Conservation (phyloP, 2,888 invertebrate genomes). For the Troides aeacus region DNA sequence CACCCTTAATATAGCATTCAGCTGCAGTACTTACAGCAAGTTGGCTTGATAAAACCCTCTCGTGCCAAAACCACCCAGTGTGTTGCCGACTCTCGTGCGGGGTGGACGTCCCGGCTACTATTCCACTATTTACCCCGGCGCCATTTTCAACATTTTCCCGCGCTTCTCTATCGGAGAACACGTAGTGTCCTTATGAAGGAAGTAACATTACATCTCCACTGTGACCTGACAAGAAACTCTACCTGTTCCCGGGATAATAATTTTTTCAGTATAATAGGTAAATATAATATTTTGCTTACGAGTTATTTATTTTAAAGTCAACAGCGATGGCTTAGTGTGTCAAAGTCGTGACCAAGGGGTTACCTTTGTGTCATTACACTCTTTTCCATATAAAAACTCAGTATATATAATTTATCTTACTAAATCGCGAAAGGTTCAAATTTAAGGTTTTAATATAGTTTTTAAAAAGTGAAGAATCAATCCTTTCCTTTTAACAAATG, state of each 20-base stretch:
- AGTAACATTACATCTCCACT: constrained; percentile 53
- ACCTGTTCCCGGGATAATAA: constrained; percentile 64
- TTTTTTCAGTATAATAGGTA: constrained; percentile 69
- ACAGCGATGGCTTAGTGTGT: not conserved
- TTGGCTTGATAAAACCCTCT: constrained; percentile 47
- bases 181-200: constrained; percentile 69
- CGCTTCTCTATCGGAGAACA: constrained; percentile 41
- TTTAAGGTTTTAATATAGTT: too few species aligned
- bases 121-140: constrained; percentile 46
- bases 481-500: too few species aligned
- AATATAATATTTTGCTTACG: constrained; percentile 27
- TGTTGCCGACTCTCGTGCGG: constrained; percentile 55
- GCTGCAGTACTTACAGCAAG: constrained; percentile 38
- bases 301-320: not conserved
- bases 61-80: constrained; percentile 69
- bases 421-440: too few species aligned
- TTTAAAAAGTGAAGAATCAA: too few species aligned
- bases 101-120: constrained; percentile 48
- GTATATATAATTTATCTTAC: too few species aligned
- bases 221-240: constrained; percentile 51
- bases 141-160: constrained; percentile 42
- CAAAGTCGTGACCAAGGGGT: not conserved
- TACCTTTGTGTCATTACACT: not conserved
- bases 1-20: constrained; percentile 36
- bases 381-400: not conserved